A percentile compares a stretch with the other conserved stretches of the same genome.
These are phyloP conservation scores for Schrankia costaestrigalis DNA, from an alignment of 2,888 invertebrate genomes.

Conservation along the genomic window DNA sequence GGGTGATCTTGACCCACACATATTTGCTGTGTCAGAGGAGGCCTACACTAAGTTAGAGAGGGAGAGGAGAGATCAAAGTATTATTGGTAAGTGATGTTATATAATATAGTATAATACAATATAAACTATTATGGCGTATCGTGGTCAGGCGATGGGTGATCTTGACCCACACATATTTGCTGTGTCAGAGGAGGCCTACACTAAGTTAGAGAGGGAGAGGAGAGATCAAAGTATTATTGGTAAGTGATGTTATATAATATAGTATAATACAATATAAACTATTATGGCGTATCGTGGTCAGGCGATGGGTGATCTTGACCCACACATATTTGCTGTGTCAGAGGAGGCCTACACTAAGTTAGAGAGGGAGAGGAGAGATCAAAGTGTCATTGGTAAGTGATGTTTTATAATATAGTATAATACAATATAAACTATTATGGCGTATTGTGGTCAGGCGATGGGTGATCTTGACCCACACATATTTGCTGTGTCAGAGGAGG, in stretches of 20 bases:
- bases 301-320: conserved; percentile 97
- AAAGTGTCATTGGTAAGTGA: conserved; percentile 87
- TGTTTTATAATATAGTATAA: too few species aligned
- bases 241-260: too few species aligned
- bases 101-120: not conserved
- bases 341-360: conserved; percentile 98
- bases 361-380: conserved; percentile 89
- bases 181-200: conserved; percentile 98
- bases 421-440: conserved; percentile 97
- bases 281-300: conserved; percentile 97
- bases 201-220: conserved; percentile 92
- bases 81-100: conserved; percentile 78
- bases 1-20: conserved; percentile 98
- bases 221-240: conserved; percentile 90
- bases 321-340: conserved; percentile 98
- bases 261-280: too few species aligned
- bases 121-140: conserved; percentile 97
- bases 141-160: conserved; percentile 96
- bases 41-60: conserved; percentile 97
- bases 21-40: conserved; percentile 99
- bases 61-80: conserved; percentile 88
- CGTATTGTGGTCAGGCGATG: conserved; percentile 96
- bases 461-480: conserved; percentile 99
- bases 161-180: conserved; percentile 99
- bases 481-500: conserved; percentile 98